phyloP scores from a whole-genome alignment of 2,888 invertebrate species.

The Cylindroiulus punctatus region DNA sequence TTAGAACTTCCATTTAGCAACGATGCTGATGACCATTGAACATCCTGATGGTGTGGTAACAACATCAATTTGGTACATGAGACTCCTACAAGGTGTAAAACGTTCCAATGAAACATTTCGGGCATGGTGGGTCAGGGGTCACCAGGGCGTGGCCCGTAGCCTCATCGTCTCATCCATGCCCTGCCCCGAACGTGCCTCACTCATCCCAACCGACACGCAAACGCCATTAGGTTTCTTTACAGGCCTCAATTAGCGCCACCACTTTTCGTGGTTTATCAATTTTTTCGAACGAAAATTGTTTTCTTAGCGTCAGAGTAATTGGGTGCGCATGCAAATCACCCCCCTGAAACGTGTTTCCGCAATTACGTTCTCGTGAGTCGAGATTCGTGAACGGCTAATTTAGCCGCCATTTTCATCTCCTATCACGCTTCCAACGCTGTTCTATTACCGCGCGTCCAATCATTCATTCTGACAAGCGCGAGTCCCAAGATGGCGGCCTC shows the following conservation, averaged over 20 bases:
- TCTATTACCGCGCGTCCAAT: background rate
- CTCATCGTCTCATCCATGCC: background rate
- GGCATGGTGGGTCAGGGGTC: background rate
- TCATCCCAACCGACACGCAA: background rate
- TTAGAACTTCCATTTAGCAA: too few relatives aligned
- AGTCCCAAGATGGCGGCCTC: background rate
- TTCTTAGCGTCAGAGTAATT: background rate
- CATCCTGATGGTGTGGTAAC: too few relatives aligned
- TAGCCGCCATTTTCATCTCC: background rate
- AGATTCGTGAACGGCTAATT: background rate
- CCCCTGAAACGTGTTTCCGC: slow-evolving; percentile 34
- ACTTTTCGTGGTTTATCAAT: background rate
- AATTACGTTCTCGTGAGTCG: background rate
- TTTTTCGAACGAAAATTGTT: background rate
- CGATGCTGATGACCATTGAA: too few relatives aligned
- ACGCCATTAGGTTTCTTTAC: background rate
- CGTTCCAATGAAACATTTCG: too few relatives aligned
- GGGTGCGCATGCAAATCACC: background rate
- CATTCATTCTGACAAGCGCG: background rate
- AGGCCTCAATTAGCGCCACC: background rate
- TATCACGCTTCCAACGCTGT: background rate
- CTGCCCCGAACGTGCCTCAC: slow-evolving; percentile 14
- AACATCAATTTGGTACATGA: too few relatives aligned
- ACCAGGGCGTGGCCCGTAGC: background rate
- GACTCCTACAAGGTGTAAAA: too few relatives aligned